Percentiles rank a stretch among this genome's conserved stretches.
Conservation (phyloP, 2,113 vertebrate species). For the Psilopsiagon aurifrons region DNA sequence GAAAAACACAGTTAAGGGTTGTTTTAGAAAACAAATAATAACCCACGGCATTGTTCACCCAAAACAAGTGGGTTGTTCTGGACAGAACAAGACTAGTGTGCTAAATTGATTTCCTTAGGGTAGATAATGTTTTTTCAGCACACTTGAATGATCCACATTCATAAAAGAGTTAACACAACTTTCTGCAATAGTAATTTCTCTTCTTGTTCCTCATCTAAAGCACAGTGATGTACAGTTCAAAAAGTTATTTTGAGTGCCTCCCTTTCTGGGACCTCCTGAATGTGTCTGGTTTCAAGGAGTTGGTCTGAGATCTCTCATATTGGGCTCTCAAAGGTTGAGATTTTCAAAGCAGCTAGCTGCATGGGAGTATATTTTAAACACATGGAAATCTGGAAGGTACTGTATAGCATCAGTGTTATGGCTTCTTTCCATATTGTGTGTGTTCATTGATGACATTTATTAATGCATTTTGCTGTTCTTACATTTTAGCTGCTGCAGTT, state of each 20-base stretch:
- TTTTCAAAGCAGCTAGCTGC: not conserved
- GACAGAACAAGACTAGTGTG: not conserved
- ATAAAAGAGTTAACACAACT: not conserved
- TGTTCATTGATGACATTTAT: not conserved
- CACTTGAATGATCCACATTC: not conserved
- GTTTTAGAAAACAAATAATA: slow-evolving; percentile 27
- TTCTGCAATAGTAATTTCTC: not conserved
- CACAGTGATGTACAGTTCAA: not conserved
- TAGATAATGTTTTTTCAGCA: not conserved
- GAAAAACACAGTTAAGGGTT: not conserved
- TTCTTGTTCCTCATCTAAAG: not conserved
- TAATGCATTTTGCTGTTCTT: not conserved
- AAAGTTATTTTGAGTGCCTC: not conserved
- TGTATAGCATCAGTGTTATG: rapidly evolving
- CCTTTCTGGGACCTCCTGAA: not conserved
- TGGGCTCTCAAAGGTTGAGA: not conserved
- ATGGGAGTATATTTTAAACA: not conserved
- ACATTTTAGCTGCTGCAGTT: not conserved
- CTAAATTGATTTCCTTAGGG: not conserved
- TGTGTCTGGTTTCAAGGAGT: not conserved
- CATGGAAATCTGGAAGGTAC: not conserved
- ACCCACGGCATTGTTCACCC: not conserved
- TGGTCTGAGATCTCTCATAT: not conserved
- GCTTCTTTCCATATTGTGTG: not conserved
- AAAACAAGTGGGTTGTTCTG: not conserved